phyloP scores from a whole-genome alignment of 2,888 invertebrate species.

The Stegana nigrithorax region DNA sequence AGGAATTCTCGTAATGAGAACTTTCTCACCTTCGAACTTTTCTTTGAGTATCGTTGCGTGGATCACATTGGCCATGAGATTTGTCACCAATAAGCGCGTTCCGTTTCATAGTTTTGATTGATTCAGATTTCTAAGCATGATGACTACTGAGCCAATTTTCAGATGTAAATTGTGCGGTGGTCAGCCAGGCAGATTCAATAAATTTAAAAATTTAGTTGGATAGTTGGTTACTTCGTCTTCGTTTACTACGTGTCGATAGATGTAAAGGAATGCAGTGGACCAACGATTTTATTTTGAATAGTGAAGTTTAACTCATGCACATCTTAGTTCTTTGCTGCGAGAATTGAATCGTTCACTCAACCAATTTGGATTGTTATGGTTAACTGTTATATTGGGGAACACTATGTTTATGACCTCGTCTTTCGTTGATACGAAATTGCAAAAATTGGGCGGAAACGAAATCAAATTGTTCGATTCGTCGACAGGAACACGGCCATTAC shows the following conservation, averaged over 20 bases:
- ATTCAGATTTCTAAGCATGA: conserved; percentile 50
- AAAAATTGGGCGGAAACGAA: conserved; percentile 34
- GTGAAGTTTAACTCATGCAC: conserved; percentile 1
- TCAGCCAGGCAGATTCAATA: conserved; percentile 26
- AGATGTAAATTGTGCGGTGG: conserved; percentile 32
- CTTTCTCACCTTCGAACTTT: conserved; percentile 33
- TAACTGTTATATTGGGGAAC: not conserved
- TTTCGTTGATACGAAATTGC: conserved; percentile 20
- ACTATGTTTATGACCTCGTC: conserved; percentile 17
- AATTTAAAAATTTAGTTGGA: conserved; percentile 34
- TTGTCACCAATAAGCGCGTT: conserved; percentile 35
- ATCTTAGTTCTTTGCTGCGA: conserved; percentile 18
- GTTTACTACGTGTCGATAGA: conserved; percentile 35
- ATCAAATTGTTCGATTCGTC: conserved; percentile 36
- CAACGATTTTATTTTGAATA: conserved; percentile 12
- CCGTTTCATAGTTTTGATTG: conserved; percentile 44
- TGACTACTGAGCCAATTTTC: conserved; percentile 47
- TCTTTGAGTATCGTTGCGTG: conserved; percentile 39
- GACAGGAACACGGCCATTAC: conserved; percentile 40
- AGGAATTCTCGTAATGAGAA: conserved; percentile 48
- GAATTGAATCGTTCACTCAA: conserved; percentile 24
- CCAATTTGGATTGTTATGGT: conserved; percentile 4
- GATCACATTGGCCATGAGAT: conserved; percentile 45
- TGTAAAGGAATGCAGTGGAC: conserved; percentile 25
- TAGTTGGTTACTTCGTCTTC: conserved; percentile 40